A percentile compares a stretch with the other conserved stretches of the same genome.
These are phyloP conservation scores for Gallinago undulata DNA, from an alignment of 2,113 vertebrate genomes.

Conservation along the genomic window DNA sequence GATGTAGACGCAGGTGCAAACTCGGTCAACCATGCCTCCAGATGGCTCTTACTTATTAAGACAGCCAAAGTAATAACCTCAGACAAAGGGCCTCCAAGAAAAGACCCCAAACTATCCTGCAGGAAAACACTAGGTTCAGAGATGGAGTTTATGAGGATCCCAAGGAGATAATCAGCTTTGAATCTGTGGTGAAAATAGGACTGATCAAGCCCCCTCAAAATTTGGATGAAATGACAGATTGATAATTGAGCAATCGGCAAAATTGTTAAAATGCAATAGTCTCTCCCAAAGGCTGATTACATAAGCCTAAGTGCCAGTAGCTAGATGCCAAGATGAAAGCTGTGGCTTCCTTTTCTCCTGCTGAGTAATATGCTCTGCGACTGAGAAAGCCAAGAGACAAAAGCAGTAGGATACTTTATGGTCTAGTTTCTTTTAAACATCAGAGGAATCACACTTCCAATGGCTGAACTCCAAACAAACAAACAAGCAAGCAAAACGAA, in stretches of 20 bases:
- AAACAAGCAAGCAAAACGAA: background rate
- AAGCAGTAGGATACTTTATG: background rate
- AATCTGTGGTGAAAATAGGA: conserved; percentile 3
- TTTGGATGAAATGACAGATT: conserved; percentile 23
- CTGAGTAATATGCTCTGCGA: background rate
- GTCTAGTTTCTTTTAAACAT: background rate
- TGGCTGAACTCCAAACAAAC: background rate
- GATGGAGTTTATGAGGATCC: conserved; percentile 6
- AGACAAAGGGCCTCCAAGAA: conserved; percentile 32
- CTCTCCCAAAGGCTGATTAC: conserved; percentile 11
- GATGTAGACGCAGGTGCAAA: conserved; percentile 65
- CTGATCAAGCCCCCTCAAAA: background rate
- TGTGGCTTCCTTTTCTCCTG: conserved; percentile 26
- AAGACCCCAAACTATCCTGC: background rate
- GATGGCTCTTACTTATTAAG: conserved; percentile 69
- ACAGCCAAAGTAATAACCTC: conserved; percentile 59
- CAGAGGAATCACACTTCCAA: background rate
- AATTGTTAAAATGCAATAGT: conserved; percentile 7
- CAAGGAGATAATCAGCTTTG: conserved; percentile 11
- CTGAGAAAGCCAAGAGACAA: background rate
- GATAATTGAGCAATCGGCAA: conserved; percentile 8
- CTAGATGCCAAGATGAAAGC: conserved; percentile 47
- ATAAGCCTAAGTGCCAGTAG: conserved; percentile 1
- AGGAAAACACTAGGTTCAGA: conserved; percentile 28
- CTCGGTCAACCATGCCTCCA: conserved; percentile 58